phyloP scores from a whole-genome alignment of 2,113 vertebrate species.

The Tetrao urogallus region DNA sequence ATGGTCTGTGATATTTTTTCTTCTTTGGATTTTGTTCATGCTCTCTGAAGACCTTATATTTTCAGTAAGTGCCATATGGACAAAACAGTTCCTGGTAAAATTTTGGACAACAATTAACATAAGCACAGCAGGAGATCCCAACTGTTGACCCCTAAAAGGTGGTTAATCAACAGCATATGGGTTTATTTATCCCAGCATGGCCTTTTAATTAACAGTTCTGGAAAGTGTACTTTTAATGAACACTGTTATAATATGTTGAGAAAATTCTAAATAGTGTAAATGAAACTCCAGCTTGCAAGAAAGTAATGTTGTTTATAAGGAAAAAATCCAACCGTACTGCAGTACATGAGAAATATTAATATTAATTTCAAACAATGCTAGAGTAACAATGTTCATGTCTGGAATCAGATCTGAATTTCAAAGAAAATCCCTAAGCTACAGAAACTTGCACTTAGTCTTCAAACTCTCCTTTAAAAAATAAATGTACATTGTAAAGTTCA shows the following conservation, averaged over 20 bases:
- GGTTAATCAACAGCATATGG: slow-evolving; percentile 87
- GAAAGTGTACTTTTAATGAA: slow-evolving; percentile 63
- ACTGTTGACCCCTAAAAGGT: slow-evolving; percentile 83
- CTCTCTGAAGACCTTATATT: slow-evolving; percentile 47
- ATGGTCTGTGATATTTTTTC: neutral
- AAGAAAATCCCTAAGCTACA: neutral
- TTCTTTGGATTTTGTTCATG: neutral
- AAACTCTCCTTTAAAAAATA: neutral
- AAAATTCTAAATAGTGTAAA: slow-evolving; percentile 52
- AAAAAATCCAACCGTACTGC: neutral
- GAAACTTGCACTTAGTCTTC: neutral
- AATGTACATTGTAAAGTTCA: neutral
- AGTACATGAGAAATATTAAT: neutral
- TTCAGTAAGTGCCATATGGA: slow-evolving; percentile 77
- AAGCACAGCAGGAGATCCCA: slow-evolving; percentile 70
- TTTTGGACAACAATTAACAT: slow-evolving; percentile 78
- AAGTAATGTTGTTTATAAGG: neutral
- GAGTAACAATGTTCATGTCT: neutral
- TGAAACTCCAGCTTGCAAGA: slow-evolving; percentile 50
- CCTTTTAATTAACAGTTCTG: slow-evolving; percentile 83
- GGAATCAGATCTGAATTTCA: neutral
- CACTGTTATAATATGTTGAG: slow-evolving; percentile 17
- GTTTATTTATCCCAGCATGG: slow-evolving; percentile 81
- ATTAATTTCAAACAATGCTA: neutral
- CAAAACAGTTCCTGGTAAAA: slow-evolving; percentile 72